Conservation (phyloP, 2,888 invertebrate species). For the Coleophora deauratella region DNA sequence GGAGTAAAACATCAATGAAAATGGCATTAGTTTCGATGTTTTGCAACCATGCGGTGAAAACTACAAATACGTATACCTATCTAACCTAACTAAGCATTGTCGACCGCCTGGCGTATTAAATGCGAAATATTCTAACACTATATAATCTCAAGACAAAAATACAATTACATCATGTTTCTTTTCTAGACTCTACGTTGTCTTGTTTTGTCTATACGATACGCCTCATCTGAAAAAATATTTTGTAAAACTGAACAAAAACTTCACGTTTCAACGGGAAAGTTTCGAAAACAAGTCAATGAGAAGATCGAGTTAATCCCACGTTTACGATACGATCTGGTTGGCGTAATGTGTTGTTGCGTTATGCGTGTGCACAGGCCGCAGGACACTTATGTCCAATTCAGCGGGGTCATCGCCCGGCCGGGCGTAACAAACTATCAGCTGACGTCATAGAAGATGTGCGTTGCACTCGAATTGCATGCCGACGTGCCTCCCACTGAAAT, state of each 20-base stretch:
- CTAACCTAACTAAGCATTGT: no score
- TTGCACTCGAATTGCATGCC: slow-evolving; percentile 51
- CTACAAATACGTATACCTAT: no score
- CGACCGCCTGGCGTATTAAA: no score
- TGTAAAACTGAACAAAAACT: slow-evolving; percentile 13
- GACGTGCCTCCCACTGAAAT: slow-evolving; percentile 13
- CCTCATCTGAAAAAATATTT: slow-evolving; percentile 13
- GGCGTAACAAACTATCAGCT: slow-evolving; percentile 48
- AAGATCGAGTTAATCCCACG: slow-evolving; percentile 25
- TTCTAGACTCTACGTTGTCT: background rate
- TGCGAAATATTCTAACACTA: no score
- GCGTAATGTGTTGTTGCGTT: slow-evolving; percentile 40
- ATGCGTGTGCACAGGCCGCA: slow-evolving; percentile 44
- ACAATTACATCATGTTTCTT: background rate
- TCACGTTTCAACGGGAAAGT: slow-evolving; percentile 2
- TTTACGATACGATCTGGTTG: slow-evolving; percentile 29
- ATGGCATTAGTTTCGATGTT: no score
- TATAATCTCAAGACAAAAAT: no score
- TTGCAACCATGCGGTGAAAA: no score
- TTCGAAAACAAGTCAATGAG: slow-evolving; percentile 16
- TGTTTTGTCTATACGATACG: slow-evolving; percentile 12
- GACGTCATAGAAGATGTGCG: slow-evolving; percentile 55
- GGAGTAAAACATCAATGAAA: no score
- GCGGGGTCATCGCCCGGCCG: slow-evolving; percentile 58
- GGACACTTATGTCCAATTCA: slow-evolving; percentile 67